Evolutionary conservation across 2,888 invertebrate species (phyloP).

Genomic region (Andricus quercusramuli): DNA sequence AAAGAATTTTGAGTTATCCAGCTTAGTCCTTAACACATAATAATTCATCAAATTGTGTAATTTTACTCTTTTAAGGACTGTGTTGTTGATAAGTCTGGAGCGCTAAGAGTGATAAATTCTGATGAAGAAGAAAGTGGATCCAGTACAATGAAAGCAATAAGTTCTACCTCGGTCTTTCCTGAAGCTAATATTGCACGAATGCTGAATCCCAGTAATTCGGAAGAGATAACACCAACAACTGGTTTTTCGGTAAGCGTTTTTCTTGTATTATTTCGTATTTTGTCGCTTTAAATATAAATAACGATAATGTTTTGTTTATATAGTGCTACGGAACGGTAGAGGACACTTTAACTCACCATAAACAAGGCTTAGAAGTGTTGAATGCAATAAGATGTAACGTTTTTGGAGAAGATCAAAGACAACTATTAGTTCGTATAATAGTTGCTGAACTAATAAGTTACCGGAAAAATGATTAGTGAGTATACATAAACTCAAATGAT

Average conservation of each 20-base stretch:
- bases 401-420: slow-evolving; percentile 43
- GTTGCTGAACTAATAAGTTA: slow-evolving; percentile 36
- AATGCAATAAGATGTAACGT: slow-evolving; percentile 1
- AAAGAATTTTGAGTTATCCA: too few species aligned
- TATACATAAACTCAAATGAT: neutral
- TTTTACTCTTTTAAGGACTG: neutral
- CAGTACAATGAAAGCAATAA: neutral
- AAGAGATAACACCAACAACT: neutral
- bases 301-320: neutral
- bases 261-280: neutral
- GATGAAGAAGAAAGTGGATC: neutral
- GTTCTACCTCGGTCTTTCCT: neutral
- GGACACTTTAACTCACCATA: slow-evolving; percentile 17
- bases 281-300: neutral
- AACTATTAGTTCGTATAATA: slow-evolving; percentile 36
- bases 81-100: neutral
- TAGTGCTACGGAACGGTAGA: slow-evolving; percentile 41
- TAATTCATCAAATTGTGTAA: neutral
- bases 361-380: slow-evolving; percentile 21
- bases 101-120: neutral
- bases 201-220: neutral
- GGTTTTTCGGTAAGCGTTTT: slow-evolving; percentile 5
- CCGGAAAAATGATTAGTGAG: slow-evolving; percentile 9
- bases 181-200: neutral
- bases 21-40: neutral